Evolutionary conservation across 2,113 vertebrate species (phyloP).

Genomic region (Cyanoliseus patagonus): DNA sequence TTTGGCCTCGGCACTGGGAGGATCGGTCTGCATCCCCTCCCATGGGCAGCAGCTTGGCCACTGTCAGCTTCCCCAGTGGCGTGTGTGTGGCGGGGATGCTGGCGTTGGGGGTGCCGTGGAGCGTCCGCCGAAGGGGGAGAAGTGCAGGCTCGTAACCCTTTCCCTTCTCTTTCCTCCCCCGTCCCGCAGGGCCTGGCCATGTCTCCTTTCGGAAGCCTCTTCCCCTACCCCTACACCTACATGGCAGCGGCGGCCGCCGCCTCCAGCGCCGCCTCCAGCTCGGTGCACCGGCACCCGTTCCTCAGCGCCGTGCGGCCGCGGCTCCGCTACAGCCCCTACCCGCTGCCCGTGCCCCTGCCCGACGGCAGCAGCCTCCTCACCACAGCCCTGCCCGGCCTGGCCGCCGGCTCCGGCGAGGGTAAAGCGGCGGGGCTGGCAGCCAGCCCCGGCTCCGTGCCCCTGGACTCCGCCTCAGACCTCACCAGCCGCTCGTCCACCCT

Average conservation of each 20-base stretch:
- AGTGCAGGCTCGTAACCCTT: background rate
- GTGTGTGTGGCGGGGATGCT: no score
- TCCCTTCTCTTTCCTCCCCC: background rate
- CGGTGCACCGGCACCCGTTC: slow-evolving; percentile 92
- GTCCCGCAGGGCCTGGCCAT: slow-evolving; percentile 89
- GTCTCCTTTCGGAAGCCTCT: slow-evolving; percentile 93
- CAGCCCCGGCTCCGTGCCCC: slow-evolving; percentile 84
- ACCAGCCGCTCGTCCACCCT: slow-evolving; percentile 91
- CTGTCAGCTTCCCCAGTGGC: background rate
- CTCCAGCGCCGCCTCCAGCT: slow-evolving; percentile 79
- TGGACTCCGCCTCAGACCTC: slow-evolving; percentile 93
- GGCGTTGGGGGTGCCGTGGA: background rate
- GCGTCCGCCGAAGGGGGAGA: background rate
- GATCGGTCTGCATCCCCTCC: no score
- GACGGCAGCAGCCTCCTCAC: slow-evolving; percentile 87
- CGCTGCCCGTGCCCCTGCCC: slow-evolving; percentile 86
- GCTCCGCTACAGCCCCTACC: slow-evolving; percentile 95
- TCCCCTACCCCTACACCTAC: slow-evolving; percentile 96
- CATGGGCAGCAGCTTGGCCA: background rate
- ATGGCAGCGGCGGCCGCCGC: slow-evolving; percentile 91
- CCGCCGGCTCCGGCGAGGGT: slow-evolving; percentile 68
- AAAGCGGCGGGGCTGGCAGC: slow-evolving; percentile 78
- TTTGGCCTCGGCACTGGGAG: background rate
- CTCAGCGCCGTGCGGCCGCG: slow-evolving; percentile 90
- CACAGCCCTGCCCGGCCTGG: slow-evolving; percentile 81